Base-by-base conservation (phyloP, 2,888 invertebrate species). In the Noctua comes region DNA sequence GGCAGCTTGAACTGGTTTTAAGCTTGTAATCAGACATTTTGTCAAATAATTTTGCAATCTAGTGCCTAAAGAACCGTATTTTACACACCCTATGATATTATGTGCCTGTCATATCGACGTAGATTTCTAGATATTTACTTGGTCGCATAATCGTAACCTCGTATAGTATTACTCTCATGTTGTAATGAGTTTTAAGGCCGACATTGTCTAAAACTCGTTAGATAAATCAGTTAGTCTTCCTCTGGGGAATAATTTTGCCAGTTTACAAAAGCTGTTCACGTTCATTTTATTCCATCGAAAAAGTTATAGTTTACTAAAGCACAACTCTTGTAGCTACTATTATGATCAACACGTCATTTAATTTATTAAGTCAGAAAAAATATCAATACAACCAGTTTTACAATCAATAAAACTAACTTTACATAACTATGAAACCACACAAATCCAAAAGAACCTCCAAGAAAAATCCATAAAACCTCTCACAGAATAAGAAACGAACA, bases 401-500 rank as follows among this genome's bases (percentile, higher is more conserved):
- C 13, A 57, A 57, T n/a, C n/a, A 2, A 2, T n/a, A 57, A 48
- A 48, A 43, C 51, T 31, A 51, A 76, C 13, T 18, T 62, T 27
- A 65, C 24, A 75, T 24, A 40, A 10, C 18, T 51, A 57, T 16
- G 2, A n/a, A n/a, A 27, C 27, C 2, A 68, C 5, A 46, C 6
- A 11, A 4, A 0, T 54, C 16, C 18, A 78, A 62, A 68, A n/a
- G 27, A 31, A 65, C 54, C 31, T 16, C 13, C 16, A 54, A 43
- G 48, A 36, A 69, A 46, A 73, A 43, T 48, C n/a, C 31, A 13
- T 43, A 43, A 80, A 69, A 54, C 16, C 57, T 46, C 24, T 27
- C 62, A 73, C 43, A 71, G n/a, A 78, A 76, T 68, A 73, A 86
- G 65, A 65, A 62, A 76, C 36, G 59, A 59, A 66, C 64, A 73